Evolutionary conservation across 1,140 invertebrate genomes (phyloP).

Genomic region (Frieseomelitta varia): DNA sequence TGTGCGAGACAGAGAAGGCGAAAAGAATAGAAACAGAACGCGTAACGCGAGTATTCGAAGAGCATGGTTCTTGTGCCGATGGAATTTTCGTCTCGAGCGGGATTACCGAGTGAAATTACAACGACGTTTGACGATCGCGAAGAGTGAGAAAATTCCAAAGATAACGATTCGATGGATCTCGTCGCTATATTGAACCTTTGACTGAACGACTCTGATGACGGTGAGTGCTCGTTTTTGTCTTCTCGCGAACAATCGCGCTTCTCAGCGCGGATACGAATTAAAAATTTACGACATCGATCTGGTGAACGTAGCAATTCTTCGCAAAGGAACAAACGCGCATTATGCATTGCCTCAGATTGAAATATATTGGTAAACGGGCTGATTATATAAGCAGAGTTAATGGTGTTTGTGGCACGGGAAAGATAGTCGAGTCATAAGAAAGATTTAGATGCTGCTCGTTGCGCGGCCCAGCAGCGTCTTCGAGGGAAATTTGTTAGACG

Average conservation of each 20-base stretch:
- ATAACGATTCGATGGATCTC: slow-evolving; percentile 2
- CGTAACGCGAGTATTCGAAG: no score
- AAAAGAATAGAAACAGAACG: no score
- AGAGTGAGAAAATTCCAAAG: not conserved
- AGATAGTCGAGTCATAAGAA: slow-evolving; percentile 13
- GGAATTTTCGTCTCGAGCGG: no score
- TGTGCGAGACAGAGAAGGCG: no score
- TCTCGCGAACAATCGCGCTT: not conserved
- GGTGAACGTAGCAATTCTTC: not conserved
- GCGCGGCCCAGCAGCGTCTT: no score
- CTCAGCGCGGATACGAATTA: not conserved
- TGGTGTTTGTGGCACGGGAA: not conserved
- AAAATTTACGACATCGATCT: not conserved
- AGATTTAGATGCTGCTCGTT: not conserved
- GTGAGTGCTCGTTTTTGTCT: slow-evolving; percentile 10
- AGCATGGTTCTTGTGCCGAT: no score
- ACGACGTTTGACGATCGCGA: not conserved
- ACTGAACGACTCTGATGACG: not conserved
- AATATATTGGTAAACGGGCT: not conserved
- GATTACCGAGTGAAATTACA: not conserved
- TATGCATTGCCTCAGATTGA: not conserved
- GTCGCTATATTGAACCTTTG: not conserved
- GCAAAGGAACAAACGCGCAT: not conserved
- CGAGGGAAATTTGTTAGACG: not conserved
- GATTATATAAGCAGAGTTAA: slow-evolving; percentile 21